These are phyloP conservation scores for Gymnorhina tibicen DNA, from an alignment of 2,113 vertebrate species.

Conservation along the genomic window DNA sequence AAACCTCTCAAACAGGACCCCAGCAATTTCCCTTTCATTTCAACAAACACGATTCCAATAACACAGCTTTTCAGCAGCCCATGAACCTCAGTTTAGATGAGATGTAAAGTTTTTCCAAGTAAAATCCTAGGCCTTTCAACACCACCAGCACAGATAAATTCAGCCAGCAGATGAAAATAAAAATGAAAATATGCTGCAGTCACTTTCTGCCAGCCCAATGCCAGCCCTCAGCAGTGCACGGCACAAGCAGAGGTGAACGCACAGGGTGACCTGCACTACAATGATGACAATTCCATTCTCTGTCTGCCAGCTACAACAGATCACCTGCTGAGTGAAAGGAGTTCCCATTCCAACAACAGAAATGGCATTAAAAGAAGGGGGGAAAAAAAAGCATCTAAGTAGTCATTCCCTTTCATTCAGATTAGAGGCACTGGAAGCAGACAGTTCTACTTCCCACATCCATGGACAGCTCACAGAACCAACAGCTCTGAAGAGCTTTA, in stretches of 20 bases:
- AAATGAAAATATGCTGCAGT: neutral
- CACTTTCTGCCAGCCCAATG: neutral
- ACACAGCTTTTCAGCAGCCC: slow-evolving; percentile 8
- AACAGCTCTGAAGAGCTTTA: neutral
- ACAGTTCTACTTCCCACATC: neutral
- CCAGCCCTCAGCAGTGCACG: neutral
- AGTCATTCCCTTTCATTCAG: neutral
- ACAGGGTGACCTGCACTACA: neutral
- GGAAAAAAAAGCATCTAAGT: neutral
- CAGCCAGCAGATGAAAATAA: neutral
- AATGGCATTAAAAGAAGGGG: neutral
- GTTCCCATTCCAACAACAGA: neutral
- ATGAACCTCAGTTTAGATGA: neutral
- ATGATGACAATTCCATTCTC: neutral
- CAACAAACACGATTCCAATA: neutral
- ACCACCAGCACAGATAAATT: neutral
- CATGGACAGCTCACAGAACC: neutral
- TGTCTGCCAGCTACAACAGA: neutral
- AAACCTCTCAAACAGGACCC: neutral
- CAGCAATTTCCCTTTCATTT: neutral
- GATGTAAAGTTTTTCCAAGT: neutral
- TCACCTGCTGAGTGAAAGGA: neutral
- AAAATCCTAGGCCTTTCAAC: neutral
- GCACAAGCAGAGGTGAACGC: neutral
- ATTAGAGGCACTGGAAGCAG: neutral